Evolutionary conservation across 2,888 invertebrate genomes (phyloP).

Genomic region (Hylaea fasciaria): DNA sequence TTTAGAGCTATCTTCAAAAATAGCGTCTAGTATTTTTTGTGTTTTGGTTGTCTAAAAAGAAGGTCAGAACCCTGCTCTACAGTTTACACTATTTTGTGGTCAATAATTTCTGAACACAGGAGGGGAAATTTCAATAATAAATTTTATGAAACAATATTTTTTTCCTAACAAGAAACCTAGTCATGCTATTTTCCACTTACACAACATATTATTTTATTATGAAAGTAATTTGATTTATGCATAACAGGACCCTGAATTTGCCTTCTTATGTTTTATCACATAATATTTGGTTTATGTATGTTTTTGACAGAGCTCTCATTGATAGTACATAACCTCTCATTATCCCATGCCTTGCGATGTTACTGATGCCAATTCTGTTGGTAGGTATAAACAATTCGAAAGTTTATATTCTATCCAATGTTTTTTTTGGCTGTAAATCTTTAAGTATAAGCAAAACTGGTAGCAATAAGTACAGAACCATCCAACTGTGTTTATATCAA

Average conservation of each 20-base stretch:
- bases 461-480: too few relatives aligned
- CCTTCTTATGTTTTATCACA: not conserved
- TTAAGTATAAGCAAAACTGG: too few relatives aligned
- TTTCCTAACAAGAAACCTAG: not conserved
- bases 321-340: slow-evolving; percentile 55
- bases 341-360: slow-evolving; percentile 35
- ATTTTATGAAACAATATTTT: not conserved
- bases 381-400: too few relatives aligned
- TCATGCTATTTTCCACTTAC: too few relatives aligned
- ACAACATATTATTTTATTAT: not conserved
- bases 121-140: not conserved
- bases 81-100: too few relatives aligned
- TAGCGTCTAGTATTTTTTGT: too few relatives aligned
- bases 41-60: too few relatives aligned
- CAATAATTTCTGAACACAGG: too few relatives aligned
- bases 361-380: slow-evolving; percentile 4
- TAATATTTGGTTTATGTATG: slow-evolving; percentile 28
- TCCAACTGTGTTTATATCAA: not conserved
- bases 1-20: too few relatives aligned
- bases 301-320: slow-evolving; percentile 38
- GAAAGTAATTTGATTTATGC: not conserved
- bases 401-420: too few relatives aligned
- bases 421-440: too few relatives aligned
- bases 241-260: not conserved
- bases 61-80: too few relatives aligned